Percentiles rank a stretch among this genome's conserved stretches.
Evolutionary conservation across 2,888 invertebrate species (phyloP).

Genomic region (Cecidostiba fungosa): DNA sequence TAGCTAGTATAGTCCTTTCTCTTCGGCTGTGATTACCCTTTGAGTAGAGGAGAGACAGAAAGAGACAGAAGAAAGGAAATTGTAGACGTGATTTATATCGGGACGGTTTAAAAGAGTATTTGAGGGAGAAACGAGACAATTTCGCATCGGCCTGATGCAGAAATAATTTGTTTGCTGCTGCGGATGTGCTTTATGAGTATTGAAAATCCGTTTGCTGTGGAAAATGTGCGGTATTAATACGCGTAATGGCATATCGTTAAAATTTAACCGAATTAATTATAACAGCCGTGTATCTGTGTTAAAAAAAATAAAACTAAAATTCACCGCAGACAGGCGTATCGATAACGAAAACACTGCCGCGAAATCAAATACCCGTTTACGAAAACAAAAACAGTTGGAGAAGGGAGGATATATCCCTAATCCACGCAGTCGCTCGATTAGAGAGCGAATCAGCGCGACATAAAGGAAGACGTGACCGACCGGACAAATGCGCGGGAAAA

Average conservation of each 20-base stretch:
- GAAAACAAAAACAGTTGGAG: background rate
- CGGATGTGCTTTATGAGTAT: background rate
- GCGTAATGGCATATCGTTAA: background rate
- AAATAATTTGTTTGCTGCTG: background rate
- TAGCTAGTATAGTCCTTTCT: background rate
- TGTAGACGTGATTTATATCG: slow-evolving; percentile 1
- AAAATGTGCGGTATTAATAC: background rate
- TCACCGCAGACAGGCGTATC: background rate
- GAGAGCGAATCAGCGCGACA: background rate
- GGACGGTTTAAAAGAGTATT: slow-evolving; percentile 2
- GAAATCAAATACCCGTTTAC: background rate
- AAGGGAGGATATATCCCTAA: background rate
- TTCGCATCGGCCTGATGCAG: background rate
- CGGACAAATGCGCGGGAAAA: background rate
- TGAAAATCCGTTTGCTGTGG: background rate
- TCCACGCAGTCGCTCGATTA: background rate
- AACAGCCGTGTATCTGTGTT: too few species aligned
- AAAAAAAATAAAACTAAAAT: background rate
- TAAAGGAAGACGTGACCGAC: background rate
- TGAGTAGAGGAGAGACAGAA: background rate
- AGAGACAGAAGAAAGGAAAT: background rate
- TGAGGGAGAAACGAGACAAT: background rate
- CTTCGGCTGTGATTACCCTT: background rate
- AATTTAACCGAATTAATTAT: background rate
- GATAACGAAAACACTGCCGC: background rate